Base-by-base conservation (phyloP, 2,797 vertebrate species). In the Coracias cyanogaster region DNA sequence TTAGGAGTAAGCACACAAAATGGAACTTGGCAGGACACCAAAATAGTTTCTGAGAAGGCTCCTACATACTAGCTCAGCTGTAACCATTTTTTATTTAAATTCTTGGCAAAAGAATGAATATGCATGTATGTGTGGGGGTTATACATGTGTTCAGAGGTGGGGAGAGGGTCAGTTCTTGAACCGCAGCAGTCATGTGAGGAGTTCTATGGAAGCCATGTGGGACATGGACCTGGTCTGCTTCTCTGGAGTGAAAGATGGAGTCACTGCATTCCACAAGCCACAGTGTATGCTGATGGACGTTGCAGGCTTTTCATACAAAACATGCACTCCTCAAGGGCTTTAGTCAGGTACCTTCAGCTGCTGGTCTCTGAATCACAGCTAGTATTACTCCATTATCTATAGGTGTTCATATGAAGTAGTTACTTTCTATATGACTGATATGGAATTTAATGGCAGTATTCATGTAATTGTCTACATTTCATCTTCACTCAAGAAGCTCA, bases 1-100 rank as follows among this genome's bases (percentile, higher is more conserved):
- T 94, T 89, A 87, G 18, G 60, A 84, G 65, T 62, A 70, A 82
- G 45, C 48, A 85, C 35, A 72, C 52, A 93, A 93, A 92, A 93
- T 96, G 92, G 81, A 87, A 54, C 60, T 93, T 96, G 96, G 92
- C 95, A 89, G 58, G 61, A 69, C 71, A 62, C 67, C 93, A 93
- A 77, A 91, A 67, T 0, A 33, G 45, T 95, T 96, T 93, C 83
- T 93, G 65, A 82, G 72, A 80, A 89, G 61, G 78, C 49, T 91
- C 11, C 81, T 93, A 41, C 57, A 61, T 71, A 83, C 66, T 25
- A 78, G 64, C 78, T 96, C 81, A 89, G 70, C 89, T 93, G 83
- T 93, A 95, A 78, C 74, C 0, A 0, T 71, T 94, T 94, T 91
- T 89, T 70, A 81, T 90, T 91, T 90, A 85, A 90, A 82, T 67